Evolutionary conservation across 2,113 vertebrate genomes (phyloP).

Genomic region (Calypte anna): DNA sequence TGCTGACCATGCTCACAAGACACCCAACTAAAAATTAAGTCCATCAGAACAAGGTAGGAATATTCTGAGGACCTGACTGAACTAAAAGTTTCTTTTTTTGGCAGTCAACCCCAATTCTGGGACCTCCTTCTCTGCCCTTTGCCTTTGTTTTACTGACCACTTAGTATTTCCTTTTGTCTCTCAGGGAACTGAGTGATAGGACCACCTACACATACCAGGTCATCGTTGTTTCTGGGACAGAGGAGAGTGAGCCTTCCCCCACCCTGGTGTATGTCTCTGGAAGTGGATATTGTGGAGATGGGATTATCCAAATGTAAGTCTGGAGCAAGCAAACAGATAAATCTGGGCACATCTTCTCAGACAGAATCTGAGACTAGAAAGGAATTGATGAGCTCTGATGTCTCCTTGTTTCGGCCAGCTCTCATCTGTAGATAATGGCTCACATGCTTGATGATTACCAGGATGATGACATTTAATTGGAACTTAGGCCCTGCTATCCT

Average conservation of each 20-base stretch:
- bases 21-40: neutral
- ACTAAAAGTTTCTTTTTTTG: neutral
- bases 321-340: neutral
- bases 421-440: slow-evolving; percentile 49
- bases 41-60: neutral
- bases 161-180: slow-evolving; percentile 20
- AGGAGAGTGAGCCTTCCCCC: slow-evolving; percentile 90
- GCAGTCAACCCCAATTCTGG: neutral
- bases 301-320: slow-evolving; percentile 91
- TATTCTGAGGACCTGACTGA: neutral
- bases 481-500: slow-evolving; percentile 33
- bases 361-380: neutral
- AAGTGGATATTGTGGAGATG: slow-evolving; percentile 92
- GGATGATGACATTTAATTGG: slow-evolving; percentile 64
- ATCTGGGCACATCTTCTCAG: neutral
- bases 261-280: slow-evolving; percentile 84
- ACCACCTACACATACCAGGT: slow-evolving; percentile 87
- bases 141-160: neutral
- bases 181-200: slow-evolving; percentile 83
- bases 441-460: slow-evolving; percentile 24
- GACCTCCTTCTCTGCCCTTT: neutral
- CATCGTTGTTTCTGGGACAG: slow-evolving; percentile 79
- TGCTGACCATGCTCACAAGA: fast-evolving
- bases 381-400: slow-evolving; percentile 30
- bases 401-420: slow-evolving; percentile 28